Evolutionary conservation across 2,797 vertebrate species (phyloP).

Genomic region (Channallabes apus): DNA sequence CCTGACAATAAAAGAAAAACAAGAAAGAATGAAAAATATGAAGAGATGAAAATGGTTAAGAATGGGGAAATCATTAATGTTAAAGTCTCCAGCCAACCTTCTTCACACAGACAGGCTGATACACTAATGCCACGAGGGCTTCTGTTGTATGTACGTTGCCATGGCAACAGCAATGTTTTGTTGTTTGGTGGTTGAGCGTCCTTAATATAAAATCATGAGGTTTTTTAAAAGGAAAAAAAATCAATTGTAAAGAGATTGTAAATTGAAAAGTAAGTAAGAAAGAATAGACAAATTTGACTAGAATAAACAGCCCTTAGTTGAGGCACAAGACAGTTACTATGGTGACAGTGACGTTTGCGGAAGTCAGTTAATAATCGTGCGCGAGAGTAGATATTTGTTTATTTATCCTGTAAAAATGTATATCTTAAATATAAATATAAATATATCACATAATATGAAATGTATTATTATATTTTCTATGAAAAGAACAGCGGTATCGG

Average conservation of each 20-base stretch:
- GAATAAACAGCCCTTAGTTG: background rate
- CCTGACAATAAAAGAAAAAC: background rate
- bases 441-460: background rate
- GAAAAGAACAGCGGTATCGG: background rate
- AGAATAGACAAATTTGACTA: background rate
- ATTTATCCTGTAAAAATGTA: too few relatives aligned
- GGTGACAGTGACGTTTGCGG: background rate
- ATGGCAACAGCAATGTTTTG: slow-evolving; percentile 10
- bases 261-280: background rate
- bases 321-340: background rate
- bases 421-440: too few relatives aligned
- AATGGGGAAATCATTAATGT: background rate
- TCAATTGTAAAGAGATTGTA: background rate
- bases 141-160: slow-evolving; percentile 5
- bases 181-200: background rate
- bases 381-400: background rate
- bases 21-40: background rate
- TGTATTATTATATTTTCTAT: background rate
- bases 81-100: background rate
- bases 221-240: too few relatives aligned
- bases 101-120: background rate
- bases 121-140: background rate
- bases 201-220: background rate
- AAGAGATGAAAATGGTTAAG: background rate
- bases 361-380: background rate